Conservation (phyloP, 2,888 invertebrate genomes). For the Acrobasis consociella region DNA sequence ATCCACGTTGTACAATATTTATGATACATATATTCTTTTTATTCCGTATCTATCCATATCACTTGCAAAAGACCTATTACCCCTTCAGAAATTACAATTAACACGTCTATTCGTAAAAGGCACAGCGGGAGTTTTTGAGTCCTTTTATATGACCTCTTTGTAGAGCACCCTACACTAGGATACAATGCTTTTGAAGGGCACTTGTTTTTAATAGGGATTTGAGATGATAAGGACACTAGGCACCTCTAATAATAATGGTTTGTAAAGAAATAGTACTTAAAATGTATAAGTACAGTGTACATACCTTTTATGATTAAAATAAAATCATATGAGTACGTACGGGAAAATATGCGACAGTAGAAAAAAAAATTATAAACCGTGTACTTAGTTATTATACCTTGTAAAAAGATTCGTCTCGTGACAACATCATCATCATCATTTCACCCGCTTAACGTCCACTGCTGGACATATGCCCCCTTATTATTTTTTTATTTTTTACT, state of each 20-base stretch:
- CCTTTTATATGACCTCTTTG: constrained; percentile 11
- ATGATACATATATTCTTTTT: too few relatives aligned
- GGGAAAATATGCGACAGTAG: too few relatives aligned
- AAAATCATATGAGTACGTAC: too few relatives aligned
- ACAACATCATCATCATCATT: too few relatives aligned
- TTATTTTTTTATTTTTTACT: too few relatives aligned
- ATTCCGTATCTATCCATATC: too few relatives aligned
- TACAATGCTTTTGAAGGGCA: constrained; percentile 13
- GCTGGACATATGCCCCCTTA: too few relatives aligned
- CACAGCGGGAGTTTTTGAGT: constrained; percentile 5
- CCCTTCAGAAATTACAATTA: constrained; percentile 15
- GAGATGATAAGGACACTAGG: not conserved
- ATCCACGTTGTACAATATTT: too few relatives aligned
- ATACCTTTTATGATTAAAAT: not conserved
- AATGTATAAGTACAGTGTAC: not conserved
- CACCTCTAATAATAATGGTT: constrained; percentile 13
- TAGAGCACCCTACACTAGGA: constrained; percentile 1
- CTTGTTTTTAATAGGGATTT: constrained; percentile 14
- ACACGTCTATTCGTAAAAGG: constrained; percentile 8
- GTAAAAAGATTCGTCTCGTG: too few relatives aligned
- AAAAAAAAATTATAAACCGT: too few relatives aligned
- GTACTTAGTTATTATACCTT: too few relatives aligned
- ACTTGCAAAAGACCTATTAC: not conserved
- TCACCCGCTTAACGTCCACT: too few relatives aligned
- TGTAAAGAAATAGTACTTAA: not conserved